Conservation (phyloP, 2,797 vertebrate genomes). For the Heterohyrax brucei region DNA sequence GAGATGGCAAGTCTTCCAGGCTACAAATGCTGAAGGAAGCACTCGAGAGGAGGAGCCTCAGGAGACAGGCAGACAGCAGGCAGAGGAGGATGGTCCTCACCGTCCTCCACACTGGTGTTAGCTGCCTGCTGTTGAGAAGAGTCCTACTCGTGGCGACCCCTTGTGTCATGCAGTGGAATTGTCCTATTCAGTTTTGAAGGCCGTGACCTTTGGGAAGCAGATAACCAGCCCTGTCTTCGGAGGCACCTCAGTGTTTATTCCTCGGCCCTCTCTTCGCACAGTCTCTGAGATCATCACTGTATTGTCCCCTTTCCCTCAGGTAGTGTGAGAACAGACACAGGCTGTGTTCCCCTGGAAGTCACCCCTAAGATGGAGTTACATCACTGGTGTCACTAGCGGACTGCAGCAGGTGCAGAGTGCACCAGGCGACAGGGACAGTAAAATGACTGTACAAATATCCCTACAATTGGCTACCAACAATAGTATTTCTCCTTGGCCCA, state of each 20-base stretch:
- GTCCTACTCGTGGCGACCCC: neutral
- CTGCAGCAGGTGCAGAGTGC: no score
- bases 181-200: neutral
- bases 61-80: neutral
- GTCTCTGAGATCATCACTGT: no score
- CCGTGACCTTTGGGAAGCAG: neutral
- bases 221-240: neutral
- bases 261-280: rapidly evolving
- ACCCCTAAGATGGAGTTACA: neutral
- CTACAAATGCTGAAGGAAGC: neutral
- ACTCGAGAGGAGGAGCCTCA: neutral
- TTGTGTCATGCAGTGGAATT: neutral
- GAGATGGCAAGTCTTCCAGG: neutral
- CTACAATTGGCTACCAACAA: no score
- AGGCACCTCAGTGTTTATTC: neutral
- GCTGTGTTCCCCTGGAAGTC: rapidly evolving
- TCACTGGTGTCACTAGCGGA: no score
- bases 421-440: no score
- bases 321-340: neutral
- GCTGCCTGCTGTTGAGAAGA: neutral
- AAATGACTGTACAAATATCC: no score
- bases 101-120: neutral
- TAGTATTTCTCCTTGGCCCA: no score
- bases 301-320: neutral
- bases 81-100: neutral